Base-by-base conservation (phyloP, 2,113 vertebrate genomes). In the Prinia subflava region DNA sequence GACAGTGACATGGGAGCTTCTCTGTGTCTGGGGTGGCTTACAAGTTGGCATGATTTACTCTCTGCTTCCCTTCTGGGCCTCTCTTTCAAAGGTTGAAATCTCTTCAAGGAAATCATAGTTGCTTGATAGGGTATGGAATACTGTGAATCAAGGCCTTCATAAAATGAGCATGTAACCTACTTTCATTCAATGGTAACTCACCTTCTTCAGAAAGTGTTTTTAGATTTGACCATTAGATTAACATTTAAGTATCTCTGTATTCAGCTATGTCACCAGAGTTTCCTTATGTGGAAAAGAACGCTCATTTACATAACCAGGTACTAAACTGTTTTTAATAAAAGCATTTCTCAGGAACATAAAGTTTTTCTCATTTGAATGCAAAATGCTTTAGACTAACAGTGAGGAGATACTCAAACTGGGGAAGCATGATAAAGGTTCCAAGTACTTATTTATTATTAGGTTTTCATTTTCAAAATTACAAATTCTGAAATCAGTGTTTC, bases 31-130 rank as follows among this genome's bases (percentile, higher is more conserved):
- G 52, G 39, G 28, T 3, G 8, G 21, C 77, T 35, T 60, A 23
- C 31, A 4, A 10, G 12, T 21, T 1, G 0, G 2, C 9, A 0
- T 44, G 11, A 5, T 30, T 31, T 15, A 7, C 27, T 30, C 28
- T 80, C 31, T 47, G 55, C 53, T 62, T 15, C 50, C 50, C 62
- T 62, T 19, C 59, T 18, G 9, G 18, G 20, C 39, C 5, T 11
- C 25, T 47, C 75, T 50, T 67, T 49, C 39, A 6, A 41, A 47
- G 47, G 2, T 0, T 69, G 37, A 62, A 69, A 20, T 60, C 4
- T 73, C 27, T 30, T 39, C 42, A 53, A 39, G 50, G 49, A 77
- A 74, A 31, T 46, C 9, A 4, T 7, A 23, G 57, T 62, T 1
- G 3, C 21, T 39, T 59, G 24, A 14, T 49, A 64, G 49, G 15